Percentiles rank a stretch among this genome's conserved stretches.
These are phyloP conservation scores for Hetaerina americana DNA, from an alignment of 1,140 invertebrate species.

Conservation along the genomic window DNA sequence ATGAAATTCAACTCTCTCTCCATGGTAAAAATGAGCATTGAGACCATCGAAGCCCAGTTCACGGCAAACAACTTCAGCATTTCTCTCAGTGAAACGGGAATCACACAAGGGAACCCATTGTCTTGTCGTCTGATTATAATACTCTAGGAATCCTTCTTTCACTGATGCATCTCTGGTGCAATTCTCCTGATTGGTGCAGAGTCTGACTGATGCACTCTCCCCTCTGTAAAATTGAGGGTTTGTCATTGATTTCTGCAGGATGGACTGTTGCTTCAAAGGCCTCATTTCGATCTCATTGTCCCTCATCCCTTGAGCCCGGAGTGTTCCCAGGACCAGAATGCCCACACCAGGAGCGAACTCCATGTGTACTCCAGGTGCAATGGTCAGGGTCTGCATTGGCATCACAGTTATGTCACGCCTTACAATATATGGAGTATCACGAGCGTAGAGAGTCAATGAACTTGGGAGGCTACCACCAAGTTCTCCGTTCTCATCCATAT, in stretches of 20 bases:
- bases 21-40: slow-evolving; percentile 73
- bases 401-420: slow-evolving; percentile 90
- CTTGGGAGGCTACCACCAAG: slow-evolving; percentile 73
- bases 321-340: slow-evolving; percentile 83
- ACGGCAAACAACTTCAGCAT: slow-evolving; percentile 88
- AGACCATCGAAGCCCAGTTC: slow-evolving; percentile 83
- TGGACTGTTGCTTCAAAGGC: slow-evolving; percentile 36
- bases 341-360: slow-evolving; percentile 96
- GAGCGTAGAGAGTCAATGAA: slow-evolving; percentile 52
- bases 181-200: slow-evolving; percentile 55
- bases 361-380: slow-evolving; percentile 79
- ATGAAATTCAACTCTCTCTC: slow-evolving; percentile 68
- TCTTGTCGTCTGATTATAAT: slow-evolving; percentile 85
- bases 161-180: slow-evolving; percentile 36
- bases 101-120: slow-evolving; percentile 98
- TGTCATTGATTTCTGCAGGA: not conserved
- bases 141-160: slow-evolving; percentile 69
- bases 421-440: slow-evolving; percentile 66
- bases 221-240: not conserved
- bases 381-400: slow-evolving; percentile 70
- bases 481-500: slow-evolving; percentile 37
- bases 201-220: slow-evolving; percentile 31
- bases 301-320: slow-evolving; percentile 70
- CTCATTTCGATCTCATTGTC: slow-evolving; percentile 73
- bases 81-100: slow-evolving; percentile 81